Base-by-base conservation (phyloP, 2,113 vertebrate species). In the Alethe diademata region DNA sequence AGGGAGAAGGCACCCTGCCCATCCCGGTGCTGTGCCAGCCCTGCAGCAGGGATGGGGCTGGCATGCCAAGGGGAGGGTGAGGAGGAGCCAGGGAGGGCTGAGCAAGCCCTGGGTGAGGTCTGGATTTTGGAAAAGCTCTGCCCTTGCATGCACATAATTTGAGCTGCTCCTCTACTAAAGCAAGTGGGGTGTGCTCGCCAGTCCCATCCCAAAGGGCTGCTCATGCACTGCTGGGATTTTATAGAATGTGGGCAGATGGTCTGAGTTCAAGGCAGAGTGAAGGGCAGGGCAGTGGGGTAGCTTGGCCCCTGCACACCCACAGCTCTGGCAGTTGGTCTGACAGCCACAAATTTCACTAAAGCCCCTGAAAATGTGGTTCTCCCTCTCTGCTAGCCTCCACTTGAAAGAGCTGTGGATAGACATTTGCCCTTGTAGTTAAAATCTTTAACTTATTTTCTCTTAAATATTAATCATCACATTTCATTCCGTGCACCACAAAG, bases 401-500 rank as follows among this genome's bases (percentile, higher is more conserved):
- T 7, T 8, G 48, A 66, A 64, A 84, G 58, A 38, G 16, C 50
- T 75, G 50, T 65, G 76, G 90, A 53, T 64, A 92, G 24, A 81
- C 45, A 33, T 90, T 88, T 78, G 78, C 94, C 91, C 94, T 93
- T 45, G 19, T 64, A 78, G 87, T 95, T 89, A 92, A 91, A 87
- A 88, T 92, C 91, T 93, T 86, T 74, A 94, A 92, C 71, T 54
- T 95, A 91, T 96, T 97, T 96, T 88, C 93, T 92, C 93, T 97
- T 97, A 94, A 97, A 94, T 97, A 97, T 95, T 95, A 95, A 97
- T 96, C 57, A 69, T 58, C n/a, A 50, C 90, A 94, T 96, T 97
- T 97, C 93, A 95, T 97, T 97, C 86, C 0, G 9, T 75, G 83
- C 86, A 78, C 95, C 95, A 88, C 95, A 97, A 93, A 93, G 88